A percentile compares a stretch with the other conserved stretches of the same genome.
phyloP scores from a whole-genome alignment of 2,113 vertebrate genomes.

The Numenius arquata region DNA sequence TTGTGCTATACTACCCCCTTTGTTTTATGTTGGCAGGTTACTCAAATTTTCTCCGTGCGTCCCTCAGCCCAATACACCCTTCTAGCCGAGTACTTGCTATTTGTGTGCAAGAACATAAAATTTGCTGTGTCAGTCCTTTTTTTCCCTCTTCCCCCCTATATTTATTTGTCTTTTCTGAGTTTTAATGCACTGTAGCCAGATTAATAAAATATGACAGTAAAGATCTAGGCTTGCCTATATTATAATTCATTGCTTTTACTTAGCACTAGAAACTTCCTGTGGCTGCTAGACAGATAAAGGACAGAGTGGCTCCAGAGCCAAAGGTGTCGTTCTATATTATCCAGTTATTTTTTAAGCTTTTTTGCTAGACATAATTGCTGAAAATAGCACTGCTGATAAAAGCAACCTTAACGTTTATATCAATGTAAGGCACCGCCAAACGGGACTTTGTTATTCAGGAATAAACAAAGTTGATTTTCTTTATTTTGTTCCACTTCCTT shows the following conservation, averaged over 20 bases:
- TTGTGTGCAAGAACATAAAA: neutral
- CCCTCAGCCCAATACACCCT: neutral
- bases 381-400: neutral
- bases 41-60: neutral
- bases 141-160: neutral
- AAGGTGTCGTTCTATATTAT: neutral
- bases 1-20: neutral
- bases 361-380: neutral
- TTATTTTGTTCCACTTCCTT: neutral
- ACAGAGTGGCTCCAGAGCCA: neutral
- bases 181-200: neutral
- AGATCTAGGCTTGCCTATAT: neutral
- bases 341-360: neutral
- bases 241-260: neutral
- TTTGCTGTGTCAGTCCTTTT: neutral
- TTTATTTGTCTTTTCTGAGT: slow-evolving; percentile 1
- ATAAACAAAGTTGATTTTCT: neutral
- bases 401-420: neutral
- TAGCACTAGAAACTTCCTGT: neutral
- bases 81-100: neutral
- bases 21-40: neutral
- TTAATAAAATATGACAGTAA: neutral
- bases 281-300: neutral
- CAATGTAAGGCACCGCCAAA: neutral
- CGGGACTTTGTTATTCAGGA: neutral